phyloP scores from a whole-genome alignment of 1,140 invertebrate species.

The Aphis craccivora region DNA sequence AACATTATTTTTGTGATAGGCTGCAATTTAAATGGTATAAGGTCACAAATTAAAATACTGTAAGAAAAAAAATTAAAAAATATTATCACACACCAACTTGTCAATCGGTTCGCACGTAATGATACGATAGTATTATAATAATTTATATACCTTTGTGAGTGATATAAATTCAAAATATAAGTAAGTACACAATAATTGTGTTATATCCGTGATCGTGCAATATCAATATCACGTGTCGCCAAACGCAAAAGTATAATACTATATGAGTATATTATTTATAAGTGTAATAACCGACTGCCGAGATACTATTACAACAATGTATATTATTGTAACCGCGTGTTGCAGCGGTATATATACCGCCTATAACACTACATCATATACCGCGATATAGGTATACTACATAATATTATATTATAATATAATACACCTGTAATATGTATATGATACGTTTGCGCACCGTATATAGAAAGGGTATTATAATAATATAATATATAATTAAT shows the following conservation, averaged over 20 bases:
- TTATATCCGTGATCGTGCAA: not conserved
- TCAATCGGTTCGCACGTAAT: not conserved
- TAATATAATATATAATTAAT: not conserved
- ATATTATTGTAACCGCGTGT: not conserved
- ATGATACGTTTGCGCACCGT: not conserved
- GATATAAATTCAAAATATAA: not conserved
- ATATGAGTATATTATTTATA: not conserved
- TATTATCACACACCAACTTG: not conserved
- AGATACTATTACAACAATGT: not conserved
- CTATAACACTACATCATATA: not conserved
- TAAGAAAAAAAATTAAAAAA: not conserved
- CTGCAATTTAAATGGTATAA: not conserved
- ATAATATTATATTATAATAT: not conserved
- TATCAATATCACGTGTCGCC: not conserved
- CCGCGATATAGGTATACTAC: not conserved
- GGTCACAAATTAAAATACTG: not conserved
- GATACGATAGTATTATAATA: not conserved
- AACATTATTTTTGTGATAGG: not conserved
- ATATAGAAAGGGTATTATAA: constrained; percentile 14
- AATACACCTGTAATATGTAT: not conserved
- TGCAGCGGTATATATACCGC: not conserved
- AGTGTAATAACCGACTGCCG: not conserved
- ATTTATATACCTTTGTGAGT: not conserved
- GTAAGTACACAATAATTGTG: not conserved
- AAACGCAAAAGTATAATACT: not conserved